Base-by-base conservation (phyloP, 2,113 vertebrate species). In the Lepidothrix coronata region DNA sequence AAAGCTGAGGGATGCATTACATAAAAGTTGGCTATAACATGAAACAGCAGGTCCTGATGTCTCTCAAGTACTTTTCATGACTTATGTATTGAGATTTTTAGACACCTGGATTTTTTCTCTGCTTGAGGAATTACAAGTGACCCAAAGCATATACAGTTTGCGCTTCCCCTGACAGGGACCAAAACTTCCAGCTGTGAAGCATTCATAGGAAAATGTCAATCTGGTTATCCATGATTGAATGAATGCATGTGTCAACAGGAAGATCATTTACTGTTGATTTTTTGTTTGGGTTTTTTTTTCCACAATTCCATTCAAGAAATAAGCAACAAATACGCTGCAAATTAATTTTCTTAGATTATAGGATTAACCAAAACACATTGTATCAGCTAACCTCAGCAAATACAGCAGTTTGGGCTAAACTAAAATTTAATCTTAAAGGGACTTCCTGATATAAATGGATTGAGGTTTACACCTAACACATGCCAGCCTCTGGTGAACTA, bases 271-370 rank as follows among this genome's bases (percentile, higher is more conserved):
- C 18, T 66, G 5, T 5, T 27, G 18, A 2, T 2, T 4, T 11
- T 61, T 11, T 44, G 16, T 18, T 35, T n/a, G n/a, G n/a, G 2
- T 12, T 35, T n/a, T 22, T 27, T 5, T 9, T 1, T 1, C 5
- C 8, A 35, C 5, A n/a, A 1, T 31, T 44, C 1, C 83, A 76
- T 43, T n/a, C 8, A 63, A 67, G 5, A 86, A 59, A 39, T 14
- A 54, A 41, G 11, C 25, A 54, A 85, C 33, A 46, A 94, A 76
- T 31, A 57, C 5, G 8, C 4, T 65, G 14, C 2, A 65, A 79
- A 76, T 44, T 49, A 31, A 30, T 84, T 85, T 91, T 76, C 24
- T 79, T 84, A 43, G 11, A 55, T 73, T 77, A 75, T 2, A 65
- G 22, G 27, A 84, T 59, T 88, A 70, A 41, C 4, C 9, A 35